Conservation (phyloP, 2,113 vertebrate species). For the Nesoenas mayeri region DNA sequence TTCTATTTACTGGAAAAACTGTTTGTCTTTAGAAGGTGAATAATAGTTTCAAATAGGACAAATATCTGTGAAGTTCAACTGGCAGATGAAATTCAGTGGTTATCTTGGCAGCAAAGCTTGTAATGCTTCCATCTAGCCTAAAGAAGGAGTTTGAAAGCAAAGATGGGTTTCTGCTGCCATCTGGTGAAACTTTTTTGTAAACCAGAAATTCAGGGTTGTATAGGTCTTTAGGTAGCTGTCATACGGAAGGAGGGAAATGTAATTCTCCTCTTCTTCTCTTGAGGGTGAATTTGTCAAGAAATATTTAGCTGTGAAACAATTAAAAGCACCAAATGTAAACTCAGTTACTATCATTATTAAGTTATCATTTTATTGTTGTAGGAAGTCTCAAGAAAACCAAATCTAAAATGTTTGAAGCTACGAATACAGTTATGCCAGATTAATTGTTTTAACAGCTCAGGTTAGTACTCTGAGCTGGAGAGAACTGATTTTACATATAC, state of each 20-base stretch:
- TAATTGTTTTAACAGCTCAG: not conserved
- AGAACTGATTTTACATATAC: not conserved
- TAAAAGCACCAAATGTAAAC: not conserved
- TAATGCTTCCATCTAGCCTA: not conserved
- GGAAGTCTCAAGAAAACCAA: not conserved
- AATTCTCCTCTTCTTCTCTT: not conserved
- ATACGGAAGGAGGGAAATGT: not conserved
- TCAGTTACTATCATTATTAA: not conserved
- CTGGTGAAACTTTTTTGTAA: not conserved
- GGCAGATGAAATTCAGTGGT: not conserved
- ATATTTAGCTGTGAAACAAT: not conserved
- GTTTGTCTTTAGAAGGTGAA: not conserved
- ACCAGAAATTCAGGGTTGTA: not conserved
- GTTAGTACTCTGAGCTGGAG: not conserved
- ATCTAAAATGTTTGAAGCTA: not conserved
- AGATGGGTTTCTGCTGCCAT: conserved; percentile 9
- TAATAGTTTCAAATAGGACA: not conserved
- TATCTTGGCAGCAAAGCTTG: not conserved
- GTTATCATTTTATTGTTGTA: not conserved
- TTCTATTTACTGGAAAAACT: not conserved
- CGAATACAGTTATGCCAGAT: not conserved
- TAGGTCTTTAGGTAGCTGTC: not conserved
- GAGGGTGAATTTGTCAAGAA: not conserved
- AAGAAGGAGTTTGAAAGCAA: not conserved
- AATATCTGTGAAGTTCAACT: not conserved